Base-by-base conservation (phyloP, 2,797 vertebrate genomes). In the Hypotaenidia philippensis region DNA sequence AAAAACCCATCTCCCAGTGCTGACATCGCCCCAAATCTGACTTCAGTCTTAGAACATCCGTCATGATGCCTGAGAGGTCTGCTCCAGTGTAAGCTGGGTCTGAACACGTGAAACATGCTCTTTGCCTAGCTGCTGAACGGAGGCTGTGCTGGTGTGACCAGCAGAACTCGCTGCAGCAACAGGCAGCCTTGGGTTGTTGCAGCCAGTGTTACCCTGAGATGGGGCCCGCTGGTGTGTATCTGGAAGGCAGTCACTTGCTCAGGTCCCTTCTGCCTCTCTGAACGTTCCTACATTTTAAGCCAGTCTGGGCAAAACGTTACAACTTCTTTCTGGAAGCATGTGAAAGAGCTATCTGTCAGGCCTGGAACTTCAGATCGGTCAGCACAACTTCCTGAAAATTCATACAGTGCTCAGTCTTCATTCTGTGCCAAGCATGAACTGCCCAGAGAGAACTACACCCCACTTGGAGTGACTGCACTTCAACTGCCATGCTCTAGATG, bases 161-260 rank as follows among this genome's bases (percentile, higher is more conserved):
- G 23, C n/a, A 50, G 34, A 66, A n/a, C 14, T 53, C 26, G 2
- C 3, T 1, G 36, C 5, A 1, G 34, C 49, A 72, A 22, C 34
- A 53, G 1, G 4, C 0, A 1, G 31, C 0, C 0, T 17, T 31
- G 20, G n/a, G 56, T 57, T 70, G 45, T n/a, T 90, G 85, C 57
- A 87, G 57, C 14, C n/a, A 45, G 27, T 3, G 13, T 25, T 32
- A 32, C 13, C 26, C 41, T 26, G 38, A 53, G 36, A 49, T 0
- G 3, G 55, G 31, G 70, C 38, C 29, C 0, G 2, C 56, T 61
- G 44, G 12, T 15, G 17, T 13, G 7, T 52, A 19, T 27, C 47
- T 32, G 22, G 44, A 70, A 41, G 31, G 60, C 31, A 66, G 55
- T 26, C 32, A 20, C 27, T 40, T 34, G 5, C 40, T 79, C 26